These are phyloP conservation scores for Zonitis immaculata DNA, from an alignment of 2,888 invertebrate genomes.

Conservation along the genomic window DNA sequence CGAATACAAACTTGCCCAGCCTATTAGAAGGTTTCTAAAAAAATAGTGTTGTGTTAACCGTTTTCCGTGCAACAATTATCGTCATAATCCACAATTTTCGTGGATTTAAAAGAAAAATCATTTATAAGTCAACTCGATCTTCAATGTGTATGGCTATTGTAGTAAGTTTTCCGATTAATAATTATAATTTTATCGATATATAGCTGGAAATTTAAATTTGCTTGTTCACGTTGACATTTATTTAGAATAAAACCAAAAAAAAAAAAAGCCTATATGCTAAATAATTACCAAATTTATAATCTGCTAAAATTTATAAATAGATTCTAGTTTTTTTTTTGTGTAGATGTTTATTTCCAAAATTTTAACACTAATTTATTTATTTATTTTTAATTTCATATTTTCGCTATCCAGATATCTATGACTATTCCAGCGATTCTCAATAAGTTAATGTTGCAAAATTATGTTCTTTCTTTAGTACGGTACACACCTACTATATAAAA, in stretches of 20 bases:
- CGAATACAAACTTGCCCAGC: constrained; percentile 37
- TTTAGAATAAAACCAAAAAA: no score
- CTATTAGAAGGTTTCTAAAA: constrained; percentile 24
- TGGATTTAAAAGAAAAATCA: constrained; percentile 27
- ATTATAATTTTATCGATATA: neutral
- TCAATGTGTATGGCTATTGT: constrained; percentile 44
- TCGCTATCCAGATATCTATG: neutral
- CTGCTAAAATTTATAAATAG: neutral
- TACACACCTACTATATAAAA: neutral
- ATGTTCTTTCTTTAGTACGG: neutral
- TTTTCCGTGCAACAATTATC: constrained; percentile 29
- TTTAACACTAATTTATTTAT: neutral
- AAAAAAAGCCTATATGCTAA: neutral
- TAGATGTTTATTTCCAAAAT: neutral
- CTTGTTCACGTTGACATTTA: neutral
- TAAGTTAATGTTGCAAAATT: neutral
- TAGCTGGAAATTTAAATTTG: neutral
- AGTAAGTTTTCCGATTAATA: constrained; percentile 25
- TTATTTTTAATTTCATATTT: neutral
- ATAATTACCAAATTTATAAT: neutral
- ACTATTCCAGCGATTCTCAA: neutral
- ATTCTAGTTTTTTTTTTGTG: neutral
- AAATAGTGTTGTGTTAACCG: constrained; percentile 27
- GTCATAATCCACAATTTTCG: constrained; percentile 33
- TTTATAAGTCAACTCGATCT: constrained; percentile 34